Percentiles rank a stretch among this genome's conserved stretches.
These are phyloP conservation scores for Hylaeus anthracinus DNA, from an alignment of 1,140 invertebrate genomes.

Conservation along the genomic window DNA sequence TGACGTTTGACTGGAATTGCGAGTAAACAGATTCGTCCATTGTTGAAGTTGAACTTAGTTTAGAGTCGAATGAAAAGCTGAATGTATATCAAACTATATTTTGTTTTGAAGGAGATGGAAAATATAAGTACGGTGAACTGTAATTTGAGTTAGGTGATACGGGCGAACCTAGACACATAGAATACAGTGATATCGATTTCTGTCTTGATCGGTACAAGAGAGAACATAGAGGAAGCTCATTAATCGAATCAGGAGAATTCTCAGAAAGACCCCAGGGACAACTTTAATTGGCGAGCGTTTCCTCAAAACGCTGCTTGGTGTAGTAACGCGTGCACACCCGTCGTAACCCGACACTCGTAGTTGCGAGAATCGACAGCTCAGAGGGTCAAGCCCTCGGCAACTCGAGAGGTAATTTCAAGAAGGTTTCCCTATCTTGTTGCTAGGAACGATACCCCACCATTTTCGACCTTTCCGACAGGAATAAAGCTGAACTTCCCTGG, in stretches of 20 bases:
- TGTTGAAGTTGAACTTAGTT: too few relatives aligned
- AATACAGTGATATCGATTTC: too few relatives aligned
- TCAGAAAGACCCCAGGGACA: neutral
- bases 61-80: too few relatives aligned
- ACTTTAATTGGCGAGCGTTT: conserved; percentile 29
- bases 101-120: too few relatives aligned
- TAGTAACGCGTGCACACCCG: neutral
- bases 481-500: neutral
- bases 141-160: too few relatives aligned
- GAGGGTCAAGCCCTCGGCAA: conserved; percentile 50
- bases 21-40: too few relatives aligned
- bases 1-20: too few relatives aligned
- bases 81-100: too few relatives aligned
- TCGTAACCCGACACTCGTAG: conserved; percentile 49
- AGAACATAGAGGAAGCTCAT: neutral
- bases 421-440: conserved; percentile 58
- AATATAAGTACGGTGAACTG: too few relatives aligned
- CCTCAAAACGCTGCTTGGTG: conserved; percentile 11
- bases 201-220: too few relatives aligned
- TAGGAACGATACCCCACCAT: neutral
- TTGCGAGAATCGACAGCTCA: conserved; percentile 47
- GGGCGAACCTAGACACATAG: too few relatives aligned
- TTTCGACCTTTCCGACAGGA: neutral
- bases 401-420: conserved; percentile 45
- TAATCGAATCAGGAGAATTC: neutral